Percentiles rank a stretch among this genome's conserved stretches.
Conservation (phyloP, 2,113 vertebrate species). For the Zosterops hypoxanthus region DNA sequence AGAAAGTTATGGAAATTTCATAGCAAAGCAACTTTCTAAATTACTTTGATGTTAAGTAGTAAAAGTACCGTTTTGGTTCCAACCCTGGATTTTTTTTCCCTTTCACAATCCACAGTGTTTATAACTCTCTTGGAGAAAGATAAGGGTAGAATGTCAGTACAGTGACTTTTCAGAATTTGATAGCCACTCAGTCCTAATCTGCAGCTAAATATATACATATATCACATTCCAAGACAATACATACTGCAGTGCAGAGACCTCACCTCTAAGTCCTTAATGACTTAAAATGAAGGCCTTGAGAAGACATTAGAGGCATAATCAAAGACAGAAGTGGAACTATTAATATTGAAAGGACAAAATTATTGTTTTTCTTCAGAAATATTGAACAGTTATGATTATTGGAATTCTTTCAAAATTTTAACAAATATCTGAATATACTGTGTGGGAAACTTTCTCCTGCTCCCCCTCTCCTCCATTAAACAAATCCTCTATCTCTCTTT, state of each 20-base stretch:
- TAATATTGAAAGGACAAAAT: no score
- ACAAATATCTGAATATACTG: no score
- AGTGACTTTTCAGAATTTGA: not conserved
- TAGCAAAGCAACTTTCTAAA: conserved; percentile 15
- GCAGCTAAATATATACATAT: not conserved
- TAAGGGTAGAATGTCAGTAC: not conserved
- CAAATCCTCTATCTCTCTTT: no score
- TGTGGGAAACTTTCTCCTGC: no score
- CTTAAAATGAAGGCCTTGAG: not conserved
- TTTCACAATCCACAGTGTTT: not conserved
- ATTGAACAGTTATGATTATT: no score
- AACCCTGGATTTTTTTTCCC: not conserved
- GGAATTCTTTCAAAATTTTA: no score
- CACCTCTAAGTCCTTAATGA: not conserved
- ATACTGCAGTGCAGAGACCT: not conserved
- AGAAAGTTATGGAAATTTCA: conserved; percentile 1
- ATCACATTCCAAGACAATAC: not conserved
- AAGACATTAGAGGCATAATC: not conserved
- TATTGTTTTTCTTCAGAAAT: no score
- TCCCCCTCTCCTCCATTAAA: no score
- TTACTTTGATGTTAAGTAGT: not conserved
- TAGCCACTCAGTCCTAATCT: not conserved
- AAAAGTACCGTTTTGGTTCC: not conserved
- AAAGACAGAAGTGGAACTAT: no score
- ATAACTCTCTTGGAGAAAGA: not conserved